phyloP scores from a whole-genome alignment of 2,888 invertebrate species.

The Caenorhabditis parvicauda region DNA sequence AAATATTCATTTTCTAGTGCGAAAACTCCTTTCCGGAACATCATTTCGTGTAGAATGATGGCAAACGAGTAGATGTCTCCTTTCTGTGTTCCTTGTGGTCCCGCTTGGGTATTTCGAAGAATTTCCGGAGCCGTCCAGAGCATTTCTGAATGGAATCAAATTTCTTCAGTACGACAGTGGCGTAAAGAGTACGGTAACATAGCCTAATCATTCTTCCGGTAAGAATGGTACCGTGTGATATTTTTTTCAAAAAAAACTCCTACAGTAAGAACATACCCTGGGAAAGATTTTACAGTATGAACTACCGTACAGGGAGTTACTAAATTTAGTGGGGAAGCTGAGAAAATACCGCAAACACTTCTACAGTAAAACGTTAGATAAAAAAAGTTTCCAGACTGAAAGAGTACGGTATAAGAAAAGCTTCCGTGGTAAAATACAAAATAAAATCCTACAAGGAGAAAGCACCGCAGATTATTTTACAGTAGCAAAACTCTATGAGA shows the following conservation, averaged over 20 bases:
- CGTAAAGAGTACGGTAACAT: not conserved
- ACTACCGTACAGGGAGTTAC: too few species aligned
- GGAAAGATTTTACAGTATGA: not conserved
- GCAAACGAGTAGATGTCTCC: conserved; percentile 94
- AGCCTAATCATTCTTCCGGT: not conserved
- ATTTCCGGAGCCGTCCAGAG: conserved; percentile 91
- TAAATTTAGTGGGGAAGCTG: too few species aligned
- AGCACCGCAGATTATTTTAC: too few species aligned
- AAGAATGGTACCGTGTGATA: not conserved
- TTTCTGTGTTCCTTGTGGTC: conserved; percentile 47
- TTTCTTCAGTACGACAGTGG: conserved; percentile 1
- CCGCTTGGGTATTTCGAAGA: conserved; percentile 70
- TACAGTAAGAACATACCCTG: too few species aligned
- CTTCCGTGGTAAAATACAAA: too few species aligned
- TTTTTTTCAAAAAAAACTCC: too few species aligned
- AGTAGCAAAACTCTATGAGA: too few species aligned
- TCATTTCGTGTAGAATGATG: conserved; percentile 73
- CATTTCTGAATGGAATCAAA: conserved; percentile 70
- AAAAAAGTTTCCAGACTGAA: too few species aligned
- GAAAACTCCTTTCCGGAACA: conserved; percentile 78
- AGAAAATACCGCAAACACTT: too few species aligned
- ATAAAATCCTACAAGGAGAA: too few species aligned
- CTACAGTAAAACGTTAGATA: too few species aligned
- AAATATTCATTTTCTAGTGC: conserved; percentile 37
- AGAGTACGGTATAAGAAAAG: too few species aligned